Conservation (phyloP, 2,113 vertebrate genomes). For the Helogale parvula region DNA sequence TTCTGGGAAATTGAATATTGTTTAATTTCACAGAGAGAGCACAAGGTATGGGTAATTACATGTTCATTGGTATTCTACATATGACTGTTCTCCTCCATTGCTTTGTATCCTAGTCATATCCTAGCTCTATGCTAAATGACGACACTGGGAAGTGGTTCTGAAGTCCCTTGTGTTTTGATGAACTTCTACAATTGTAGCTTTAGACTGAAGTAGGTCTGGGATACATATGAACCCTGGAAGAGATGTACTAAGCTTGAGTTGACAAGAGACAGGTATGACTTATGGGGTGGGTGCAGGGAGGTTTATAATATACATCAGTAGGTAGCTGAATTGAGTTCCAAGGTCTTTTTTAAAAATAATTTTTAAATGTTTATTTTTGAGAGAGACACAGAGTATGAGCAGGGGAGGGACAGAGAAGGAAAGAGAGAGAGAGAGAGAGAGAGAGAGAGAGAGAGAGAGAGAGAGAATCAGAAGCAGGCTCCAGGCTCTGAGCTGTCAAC, state of each 20-base stretch:
- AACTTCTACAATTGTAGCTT: not conserved
- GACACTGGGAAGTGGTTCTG: not conserved
- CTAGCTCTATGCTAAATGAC: not conserved
- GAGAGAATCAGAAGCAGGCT: too few relatives aligned
- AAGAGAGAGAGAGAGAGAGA: too few relatives aligned
- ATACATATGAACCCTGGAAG: not conserved
- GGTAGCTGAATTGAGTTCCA: not conserved
- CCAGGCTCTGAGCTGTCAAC: too few relatives aligned
- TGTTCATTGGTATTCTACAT: not conserved
- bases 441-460: too few relatives aligned
- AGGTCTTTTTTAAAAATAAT: not conserved
- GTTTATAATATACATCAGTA: not conserved
- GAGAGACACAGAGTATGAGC: too few relatives aligned
- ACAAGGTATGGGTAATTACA: not conserved
- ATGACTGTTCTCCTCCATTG: not conserved
- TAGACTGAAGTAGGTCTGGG: not conserved
- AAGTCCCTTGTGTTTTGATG: not conserved
- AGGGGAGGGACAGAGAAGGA: too few relatives aligned
- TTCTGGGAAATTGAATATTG: conserved; percentile 63
- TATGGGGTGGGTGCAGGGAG: accelerated
- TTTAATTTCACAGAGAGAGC: conserved; percentile 56
- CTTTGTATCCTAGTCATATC: not conserved
- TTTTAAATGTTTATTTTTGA: too few relatives aligned
- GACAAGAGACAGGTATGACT: not conserved
- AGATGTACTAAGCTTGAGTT: not conserved